A percentile compares a stretch with the other conserved stretches of the same genome.
phyloP scores from a whole-genome alignment of 2,113 vertebrate genomes.

The Phalacrocorax brasilianus region DNA sequence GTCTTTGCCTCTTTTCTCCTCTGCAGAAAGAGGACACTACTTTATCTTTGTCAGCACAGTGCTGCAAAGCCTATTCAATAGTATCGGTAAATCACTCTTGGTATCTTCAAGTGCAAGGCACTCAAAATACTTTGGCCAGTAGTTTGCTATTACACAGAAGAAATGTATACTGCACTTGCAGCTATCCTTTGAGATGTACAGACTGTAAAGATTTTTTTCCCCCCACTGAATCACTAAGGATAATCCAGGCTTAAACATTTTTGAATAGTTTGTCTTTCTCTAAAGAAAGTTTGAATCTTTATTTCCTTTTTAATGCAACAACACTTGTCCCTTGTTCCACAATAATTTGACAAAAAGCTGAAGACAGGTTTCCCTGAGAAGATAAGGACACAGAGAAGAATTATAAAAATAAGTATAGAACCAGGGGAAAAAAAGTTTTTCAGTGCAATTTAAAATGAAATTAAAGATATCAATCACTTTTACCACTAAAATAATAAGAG shows the following conservation, averaged over 20 bases:
- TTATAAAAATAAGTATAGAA: not conserved
- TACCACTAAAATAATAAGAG: not conserved
- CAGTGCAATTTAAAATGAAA: not conserved
- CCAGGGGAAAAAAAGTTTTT: rapidly evolving
- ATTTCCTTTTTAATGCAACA: not conserved
- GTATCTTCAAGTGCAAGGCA: not conserved
- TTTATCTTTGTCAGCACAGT: not conserved
- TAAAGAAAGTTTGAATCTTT: not conserved
- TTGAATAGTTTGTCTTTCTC: not conserved
- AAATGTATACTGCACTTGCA: not conserved
- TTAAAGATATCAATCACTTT: not conserved
- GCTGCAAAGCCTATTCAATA: not conserved
- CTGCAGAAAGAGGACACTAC: not conserved
- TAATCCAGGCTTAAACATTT: not conserved
- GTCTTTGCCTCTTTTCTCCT: not conserved
- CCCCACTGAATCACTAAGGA: not conserved
- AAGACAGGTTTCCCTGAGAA: not conserved
- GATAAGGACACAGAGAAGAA: not conserved
- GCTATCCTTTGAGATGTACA: not conserved
- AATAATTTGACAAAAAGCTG: not conserved
- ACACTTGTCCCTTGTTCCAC: not conserved
- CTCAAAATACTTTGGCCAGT: not conserved
- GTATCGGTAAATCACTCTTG: not conserved
- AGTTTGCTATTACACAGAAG: not conserved
- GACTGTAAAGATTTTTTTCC: not conserved